Evolutionary conservation across 2,888 invertebrate species (phyloP).

Genomic region (Chironomus riparius): DNA sequence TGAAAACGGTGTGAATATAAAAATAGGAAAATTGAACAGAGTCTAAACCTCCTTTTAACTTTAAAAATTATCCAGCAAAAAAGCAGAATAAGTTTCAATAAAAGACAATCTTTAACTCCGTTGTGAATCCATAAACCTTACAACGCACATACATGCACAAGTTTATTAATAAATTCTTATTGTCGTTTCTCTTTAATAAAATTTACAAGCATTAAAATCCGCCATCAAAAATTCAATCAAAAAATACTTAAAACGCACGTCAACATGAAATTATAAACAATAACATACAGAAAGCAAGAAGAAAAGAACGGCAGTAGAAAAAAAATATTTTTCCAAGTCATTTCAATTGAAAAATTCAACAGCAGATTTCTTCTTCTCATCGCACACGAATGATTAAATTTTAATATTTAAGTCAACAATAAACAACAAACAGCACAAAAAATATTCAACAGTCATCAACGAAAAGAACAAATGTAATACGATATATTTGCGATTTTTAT

Average conservation of each 20-base stretch:
- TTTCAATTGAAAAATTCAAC: slow-evolving; percentile 20
- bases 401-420: slow-evolving; percentile 28
- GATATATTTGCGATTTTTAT: background rate
- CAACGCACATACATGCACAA: no score
- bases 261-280: slow-evolving; percentile 8
- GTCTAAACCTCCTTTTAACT: no score
- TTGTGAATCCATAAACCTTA: no score
- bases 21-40: no score
- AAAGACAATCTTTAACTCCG: no score
- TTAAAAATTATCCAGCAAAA: no score
- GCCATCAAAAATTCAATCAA: slow-evolving; percentile 23
- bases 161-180: no score
- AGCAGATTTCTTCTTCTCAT: slow-evolving; percentile 5
- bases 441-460: slow-evolving; percentile 21
- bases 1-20: no score
- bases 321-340: background rate
- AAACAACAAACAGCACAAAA: slow-evolving; percentile 15
- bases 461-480: slow-evolving; percentile 22
- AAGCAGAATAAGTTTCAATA: no score
- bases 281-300: background rate
- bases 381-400: slow-evolving; percentile 25
- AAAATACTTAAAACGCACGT: slow-evolving; percentile 23
- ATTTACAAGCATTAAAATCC: background rate
- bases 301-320: background rate
- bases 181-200: background rate